Conservation (phyloP, 2,113 vertebrate genomes). For the Sapayoa aenigma region DNA sequence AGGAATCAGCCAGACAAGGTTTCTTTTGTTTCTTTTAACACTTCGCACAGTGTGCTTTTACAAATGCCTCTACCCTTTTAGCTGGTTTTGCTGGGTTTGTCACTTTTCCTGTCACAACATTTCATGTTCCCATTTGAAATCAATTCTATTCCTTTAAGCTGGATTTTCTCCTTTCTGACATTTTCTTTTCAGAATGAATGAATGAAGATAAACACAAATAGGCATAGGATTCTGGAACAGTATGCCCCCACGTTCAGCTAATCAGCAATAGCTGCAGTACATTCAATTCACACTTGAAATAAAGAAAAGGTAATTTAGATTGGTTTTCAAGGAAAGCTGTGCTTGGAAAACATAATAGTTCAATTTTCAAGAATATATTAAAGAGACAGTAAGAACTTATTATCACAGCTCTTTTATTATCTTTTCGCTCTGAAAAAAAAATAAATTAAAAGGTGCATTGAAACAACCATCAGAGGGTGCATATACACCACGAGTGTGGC, state of each 20-base stretch:
- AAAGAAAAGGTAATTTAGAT: neutral
- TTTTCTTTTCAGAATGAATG: neutral
- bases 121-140: slow-evolving; percentile 1
- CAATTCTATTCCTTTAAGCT: neutral
- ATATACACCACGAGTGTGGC: neutral
- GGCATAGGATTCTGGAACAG: neutral
- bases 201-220: neutral
- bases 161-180: neutral
- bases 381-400: neutral
- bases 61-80: neutral
- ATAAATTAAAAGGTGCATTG: neutral
- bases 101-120: neutral
- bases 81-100: neutral
- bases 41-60: neutral
- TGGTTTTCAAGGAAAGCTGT: neutral
- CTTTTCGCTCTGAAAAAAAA: neutral
- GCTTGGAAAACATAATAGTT: neutral
- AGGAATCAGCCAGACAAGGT: neutral
- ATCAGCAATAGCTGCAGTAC: neutral
- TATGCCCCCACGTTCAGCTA: neutral
- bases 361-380: neutral
- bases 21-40: slow-evolving; percentile 33
- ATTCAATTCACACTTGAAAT: neutral
- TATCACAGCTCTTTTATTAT: neutral
- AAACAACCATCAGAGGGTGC: slow-evolving; percentile 53